Evolutionary conservation across 1,140 invertebrate genomes (phyloP).

Genomic region (Bombus affinis): DNA sequence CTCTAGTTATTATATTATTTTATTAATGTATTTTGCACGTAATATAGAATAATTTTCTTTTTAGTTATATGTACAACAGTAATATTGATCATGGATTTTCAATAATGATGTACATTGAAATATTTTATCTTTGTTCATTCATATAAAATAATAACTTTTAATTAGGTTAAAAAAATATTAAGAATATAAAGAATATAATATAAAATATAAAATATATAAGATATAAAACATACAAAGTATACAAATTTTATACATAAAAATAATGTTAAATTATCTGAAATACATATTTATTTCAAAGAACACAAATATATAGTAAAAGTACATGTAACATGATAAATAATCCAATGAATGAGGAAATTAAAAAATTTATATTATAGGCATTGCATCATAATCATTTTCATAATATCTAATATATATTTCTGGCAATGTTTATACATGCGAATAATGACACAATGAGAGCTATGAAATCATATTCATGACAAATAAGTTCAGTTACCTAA

Average conservation of each 20-base stretch:
- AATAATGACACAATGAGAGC: not conserved
- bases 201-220: not conserved
- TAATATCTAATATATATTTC: not conserved
- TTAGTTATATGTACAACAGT: not conserved
- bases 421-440: not conserved
- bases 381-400: slow-evolving; percentile 19
- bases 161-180: slow-evolving; percentile 15
- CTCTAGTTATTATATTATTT: not conserved
- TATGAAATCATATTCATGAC: slow-evolving; percentile 9
- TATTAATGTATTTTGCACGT: not conserved
- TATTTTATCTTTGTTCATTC: not conserved
- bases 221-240: not conserved
- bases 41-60: not conserved
- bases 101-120: not conserved
- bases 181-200: too few species aligned
- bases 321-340: not conserved
- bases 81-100: not conserved
- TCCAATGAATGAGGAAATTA: not conserved
- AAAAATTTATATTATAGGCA: slow-evolving; percentile 16
- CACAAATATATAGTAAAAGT: not conserved
- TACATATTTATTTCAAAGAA: not conserved
- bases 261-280: not conserved
- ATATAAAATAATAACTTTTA: slow-evolving; percentile 13
- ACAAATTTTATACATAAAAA: slow-evolving; percentile 20
- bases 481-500: not conserved